Conservation (phyloP, 1,140 invertebrate species). For the Halotydeus destructor region DNA sequence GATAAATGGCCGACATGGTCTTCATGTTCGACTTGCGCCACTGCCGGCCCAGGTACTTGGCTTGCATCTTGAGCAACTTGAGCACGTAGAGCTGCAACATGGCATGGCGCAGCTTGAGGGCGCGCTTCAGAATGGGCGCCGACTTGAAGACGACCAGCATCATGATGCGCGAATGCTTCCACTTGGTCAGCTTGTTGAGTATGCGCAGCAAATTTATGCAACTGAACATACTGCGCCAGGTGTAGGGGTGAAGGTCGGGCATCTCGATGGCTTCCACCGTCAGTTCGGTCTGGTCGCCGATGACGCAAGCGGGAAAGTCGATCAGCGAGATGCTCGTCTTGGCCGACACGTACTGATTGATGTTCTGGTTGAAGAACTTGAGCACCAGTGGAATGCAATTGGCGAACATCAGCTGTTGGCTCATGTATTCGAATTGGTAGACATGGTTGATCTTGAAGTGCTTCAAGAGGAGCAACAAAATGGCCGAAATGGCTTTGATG, state of each 20-base stretch:
- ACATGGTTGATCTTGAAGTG: slow-evolving; percentile 99
- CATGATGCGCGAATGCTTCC: slow-evolving; percentile 98
- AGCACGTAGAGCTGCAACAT: slow-evolving; percentile 97
- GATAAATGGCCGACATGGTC: slow-evolving; percentile 95
- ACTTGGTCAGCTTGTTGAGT: slow-evolving; percentile 95
- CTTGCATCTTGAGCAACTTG: slow-evolving; percentile 98
- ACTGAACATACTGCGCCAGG: slow-evolving; percentile 94
- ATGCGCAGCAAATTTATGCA: slow-evolving; percentile 92
- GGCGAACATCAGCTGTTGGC: slow-evolving; percentile 94
- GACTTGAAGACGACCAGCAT: slow-evolving; percentile 99
- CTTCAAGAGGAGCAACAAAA: slow-evolving; percentile 77
- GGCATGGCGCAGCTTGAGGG: slow-evolving; percentile 78
- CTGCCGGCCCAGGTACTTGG: slow-evolving; percentile 91
- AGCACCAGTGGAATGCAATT: slow-evolving; percentile 96
- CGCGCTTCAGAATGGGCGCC: slow-evolving; percentile 88
- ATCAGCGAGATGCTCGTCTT: slow-evolving; percentile 84
- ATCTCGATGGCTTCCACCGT: slow-evolving; percentile 43
- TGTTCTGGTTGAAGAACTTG: slow-evolving; percentile 99
- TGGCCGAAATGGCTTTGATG: slow-evolving; percentile 88
- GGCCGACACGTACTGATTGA: slow-evolving; percentile 67
- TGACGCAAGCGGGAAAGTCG: slow-evolving; percentile 87
- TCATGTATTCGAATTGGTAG: slow-evolving; percentile 98
- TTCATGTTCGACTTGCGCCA: slow-evolving; percentile 99
- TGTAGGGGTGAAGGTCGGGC: slow-evolving; percentile 39
- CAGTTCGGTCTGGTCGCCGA: slow-evolving; percentile 83